Evolutionary conservation across 2,888 invertebrate genomes (phyloP), one percentile per base, ranked within the genome.

Genomic region (Polyommatus icarus): DNA sequence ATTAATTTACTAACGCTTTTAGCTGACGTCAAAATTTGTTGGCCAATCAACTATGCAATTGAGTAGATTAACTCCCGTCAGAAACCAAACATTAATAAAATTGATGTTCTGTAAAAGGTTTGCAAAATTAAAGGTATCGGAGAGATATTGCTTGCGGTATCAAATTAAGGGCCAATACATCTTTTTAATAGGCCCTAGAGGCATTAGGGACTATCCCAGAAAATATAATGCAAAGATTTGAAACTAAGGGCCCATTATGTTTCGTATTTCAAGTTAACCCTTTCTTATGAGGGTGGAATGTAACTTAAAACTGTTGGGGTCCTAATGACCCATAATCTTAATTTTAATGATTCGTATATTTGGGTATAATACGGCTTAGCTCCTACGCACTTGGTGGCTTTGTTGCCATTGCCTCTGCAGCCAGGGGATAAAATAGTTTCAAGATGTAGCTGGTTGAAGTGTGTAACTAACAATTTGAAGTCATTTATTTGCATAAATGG

Each of bases 261-360:
- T 29, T 61, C 61, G 29, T 32, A 67, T 67, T 67, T 61, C 67
- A 18, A 67, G 67, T 67, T 67, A 67, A 67, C 67, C 67, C 67
- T 29, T 67, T 32, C 29, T 29, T 67, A 67, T 29, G 29, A 29
- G 29, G 67, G 67, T 54, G 18, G 18, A 18, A 61, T 61, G 61
- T 67, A 67, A 67, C 67, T 67, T 67, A 67, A 67, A 29, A 67
- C 67, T 67, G 29, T 67, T 67, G 67, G 61, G 67, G 67, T 67
- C 67, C 15, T 29, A 32, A 67, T 67, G 67, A 67, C 29, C 67
- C 67, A 29, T 67, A 67, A 67, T 67, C 29, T 67, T 67, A 67
- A 67, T 67, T 67, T 67, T 67, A 67, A 67, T 67, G 67, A 67
- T 67, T 61, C 67, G 67, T 67, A 67, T 67, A 67, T 67, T 67